Base-by-base conservation (phyloP, 2,888 invertebrate genomes). In the Drosophila infuscata region DNA sequence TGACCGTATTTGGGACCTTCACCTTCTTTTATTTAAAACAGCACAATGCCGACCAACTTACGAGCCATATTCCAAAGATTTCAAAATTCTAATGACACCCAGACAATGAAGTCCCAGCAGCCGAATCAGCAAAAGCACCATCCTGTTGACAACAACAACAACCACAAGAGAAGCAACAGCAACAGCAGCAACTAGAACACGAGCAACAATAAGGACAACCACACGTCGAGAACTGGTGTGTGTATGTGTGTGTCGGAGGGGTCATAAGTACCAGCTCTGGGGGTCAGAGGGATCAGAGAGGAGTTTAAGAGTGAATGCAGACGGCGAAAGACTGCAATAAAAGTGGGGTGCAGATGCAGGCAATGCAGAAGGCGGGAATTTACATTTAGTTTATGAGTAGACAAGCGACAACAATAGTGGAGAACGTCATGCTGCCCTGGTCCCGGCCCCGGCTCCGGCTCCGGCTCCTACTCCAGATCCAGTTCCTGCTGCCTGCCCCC, bases 331-430 rank as follows among this genome's bases (percentile, higher is more conserved):
- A 77, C 73, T 86, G 84, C 88, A 86, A 86, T 87, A 87, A 88
- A 86, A 85, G 85, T 78, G 79, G 56, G 70, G 51, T 67, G 78
- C 66, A 60, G 64, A 70, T 70, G 75, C 64, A 70, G 41, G 75
- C 66, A 56, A 56, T 65, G 64, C 71, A 52, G 76, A 66, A 85
- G 81, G 79, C 70, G 79, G 76, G 82, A 88, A 86, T 88, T 84
- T 77, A 87, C 86, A 87, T 88, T 86, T 86, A 82, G 89, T 88
- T 88, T 86, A 88, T 87, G 89, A 88, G 88, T 85, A 85, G 89
- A 87, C 84, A 87, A 85, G 83, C 87, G 89, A 86, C 84, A 82
- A 88, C 84, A 88, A 83, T 84, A 63, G 76, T 60, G 52, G 72
- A 71, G 67, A 65, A 61, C 67, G 67, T 65, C 49, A 57, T 70